Evolutionary conservation across 2,888 invertebrate genomes (phyloP).

Genomic region (Clostera curtula): DNA sequence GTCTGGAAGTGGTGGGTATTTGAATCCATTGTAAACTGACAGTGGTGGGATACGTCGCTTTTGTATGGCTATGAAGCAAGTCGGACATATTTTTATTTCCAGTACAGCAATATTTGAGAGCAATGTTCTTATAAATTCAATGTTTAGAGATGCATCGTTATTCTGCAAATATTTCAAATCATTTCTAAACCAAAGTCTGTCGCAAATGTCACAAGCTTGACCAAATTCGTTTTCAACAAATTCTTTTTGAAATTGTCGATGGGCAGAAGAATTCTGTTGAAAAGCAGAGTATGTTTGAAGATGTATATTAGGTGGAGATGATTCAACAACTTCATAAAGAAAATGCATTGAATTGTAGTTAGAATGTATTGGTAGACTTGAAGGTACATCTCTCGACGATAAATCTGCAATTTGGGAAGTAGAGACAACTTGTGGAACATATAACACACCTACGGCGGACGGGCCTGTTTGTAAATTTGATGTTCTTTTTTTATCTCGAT

Average conservation of each 20-base stretch:
- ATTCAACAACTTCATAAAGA: slow-evolving; percentile 3
- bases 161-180: slow-evolving; percentile 12
- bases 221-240: slow-evolving; percentile 13
- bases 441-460: no score
- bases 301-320: slow-evolving; percentile 7
- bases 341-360: slow-evolving; percentile 5
- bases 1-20: slow-evolving; percentile 23
- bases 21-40: slow-evolving; percentile 23
- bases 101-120: slow-evolving; percentile 5
- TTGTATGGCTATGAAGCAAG: slow-evolving; percentile 16
- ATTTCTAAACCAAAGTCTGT: slow-evolving; percentile 18
- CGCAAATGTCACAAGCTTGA: slow-evolving; percentile 16
- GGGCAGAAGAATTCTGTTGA: slow-evolving; percentile 8
- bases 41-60: slow-evolving; percentile 14
- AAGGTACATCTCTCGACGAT: no score
- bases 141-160: slow-evolving; percentile 5
- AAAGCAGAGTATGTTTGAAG: slow-evolving; percentile 10
- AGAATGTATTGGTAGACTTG: no score
- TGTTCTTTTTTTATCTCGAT: slow-evolving; percentile 10
- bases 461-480: slow-evolving; percentile 8
- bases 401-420: no score
- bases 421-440: no score
- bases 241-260: slow-evolving; percentile 8
- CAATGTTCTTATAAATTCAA: slow-evolving; percentile 14
- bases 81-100: slow-evolving; percentile 15